Base-by-base conservation (phyloP, 2,888 invertebrate species). In the Pyrrhia umbra region DNA sequence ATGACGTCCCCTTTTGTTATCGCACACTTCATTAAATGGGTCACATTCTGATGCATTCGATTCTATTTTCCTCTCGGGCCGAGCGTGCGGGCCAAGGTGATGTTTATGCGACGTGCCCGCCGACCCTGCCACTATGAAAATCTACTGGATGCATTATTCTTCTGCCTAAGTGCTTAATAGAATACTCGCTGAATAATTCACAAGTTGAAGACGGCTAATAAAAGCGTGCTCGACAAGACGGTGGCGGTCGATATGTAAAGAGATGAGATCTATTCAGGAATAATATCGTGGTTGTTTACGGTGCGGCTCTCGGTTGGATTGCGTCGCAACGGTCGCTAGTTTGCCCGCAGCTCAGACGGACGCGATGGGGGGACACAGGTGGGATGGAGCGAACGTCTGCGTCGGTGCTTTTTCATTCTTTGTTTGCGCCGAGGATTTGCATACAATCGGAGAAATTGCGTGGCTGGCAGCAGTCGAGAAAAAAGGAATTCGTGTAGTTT, bases 391-490 rank as follows among this genome's bases (percentile, higher is more conserved):
- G 85, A 89, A 89, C 89, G 90, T 91, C 90, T 92, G 86, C 87
- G 85, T 89, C 88, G 86, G 87, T 90, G 88, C 90, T 92, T 91
- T 93, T 92, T 91, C 92, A 91, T 91, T 91, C 92, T 91, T 92
- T 94, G 92, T 93, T 93, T 94, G 91, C 89, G 80, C 83, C 81
- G 84, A 90, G 91, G 92, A 92, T 94, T 94, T 93, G 92, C 93
- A 94, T 93, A 92, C 93, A 94, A 93, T 93, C 90, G 91, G 90
- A 89, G 92, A 93, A 93, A 92, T 94, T 93, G 91, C 91, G 90
- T 91, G 88, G 88, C 85, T 89, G 85, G 86, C 87, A 87, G 85
- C 83, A 82, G 81, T 79, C 85, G 81, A 83, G 85, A 84, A 89
- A 90, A 90, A 91, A 90, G 86, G 84, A 87, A 88, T 90, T 85